phyloP scores from a whole-genome alignment of 2,797 vertebrate genomes.

The Neosilurus mollespiculum region DNA sequence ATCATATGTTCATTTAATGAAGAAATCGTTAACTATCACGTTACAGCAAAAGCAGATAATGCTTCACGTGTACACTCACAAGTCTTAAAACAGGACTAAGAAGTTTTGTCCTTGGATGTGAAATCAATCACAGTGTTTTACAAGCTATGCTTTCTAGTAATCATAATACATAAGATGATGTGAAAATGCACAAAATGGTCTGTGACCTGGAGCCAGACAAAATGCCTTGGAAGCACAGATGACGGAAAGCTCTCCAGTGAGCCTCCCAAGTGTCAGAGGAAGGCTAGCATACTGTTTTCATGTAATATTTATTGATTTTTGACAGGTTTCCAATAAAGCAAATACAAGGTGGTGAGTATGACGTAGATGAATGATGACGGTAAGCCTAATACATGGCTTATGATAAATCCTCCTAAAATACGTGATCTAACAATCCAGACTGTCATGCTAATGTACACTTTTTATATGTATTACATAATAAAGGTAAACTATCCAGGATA shows the following conservation, averaged over 20 bases:
- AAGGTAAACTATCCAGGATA: slow-evolving; percentile 24
- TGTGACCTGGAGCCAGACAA: slow-evolving; percentile 27
- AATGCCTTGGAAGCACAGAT: slow-evolving; percentile 46
- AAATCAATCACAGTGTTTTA: slow-evolving; percentile 77
- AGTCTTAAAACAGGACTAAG: slow-evolving; percentile 63
- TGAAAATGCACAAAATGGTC: slow-evolving; percentile 41
- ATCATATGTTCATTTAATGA: slow-evolving; percentile 70
- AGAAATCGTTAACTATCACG: slow-evolving; percentile 71
- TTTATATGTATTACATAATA: background rate
- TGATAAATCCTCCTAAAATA: background rate
- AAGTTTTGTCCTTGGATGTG: slow-evolving; percentile 64
- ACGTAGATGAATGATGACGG: background rate
- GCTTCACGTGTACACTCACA: slow-evolving; percentile 49
- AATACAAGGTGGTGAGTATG: background rate
- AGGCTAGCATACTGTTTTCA: slow-evolving; percentile 51
- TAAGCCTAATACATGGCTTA: background rate
- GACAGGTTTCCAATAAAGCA: slow-evolving; percentile 53
- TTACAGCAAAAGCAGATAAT: slow-evolving; percentile 56
- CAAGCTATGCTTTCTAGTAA: slow-evolving; percentile 69
- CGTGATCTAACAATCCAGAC: slow-evolving; percentile 4
- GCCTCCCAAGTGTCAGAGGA: slow-evolving; percentile 49
- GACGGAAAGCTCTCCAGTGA: slow-evolving; percentile 29
- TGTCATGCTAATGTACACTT: background rate
- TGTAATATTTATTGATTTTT: slow-evolving; percentile 12
- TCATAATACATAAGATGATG: slow-evolving; percentile 69